Conservation (phyloP, 1,140 invertebrate species). For the Panulirus ornatus region DNA sequence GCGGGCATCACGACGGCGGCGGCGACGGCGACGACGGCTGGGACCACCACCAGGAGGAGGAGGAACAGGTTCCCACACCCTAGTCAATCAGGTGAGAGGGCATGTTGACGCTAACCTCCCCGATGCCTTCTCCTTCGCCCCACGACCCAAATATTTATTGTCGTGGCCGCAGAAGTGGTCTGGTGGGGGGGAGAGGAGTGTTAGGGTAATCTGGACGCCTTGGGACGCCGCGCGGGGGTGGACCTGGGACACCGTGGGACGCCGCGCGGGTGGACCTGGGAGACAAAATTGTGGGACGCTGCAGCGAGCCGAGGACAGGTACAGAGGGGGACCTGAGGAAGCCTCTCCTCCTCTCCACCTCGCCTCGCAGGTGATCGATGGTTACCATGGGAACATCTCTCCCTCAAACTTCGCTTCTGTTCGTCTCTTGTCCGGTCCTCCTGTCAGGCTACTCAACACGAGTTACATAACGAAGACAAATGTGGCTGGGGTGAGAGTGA, state of each 20-base stretch:
- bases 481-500: too few relatives aligned
- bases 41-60: background rate
- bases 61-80: background rate
- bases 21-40: background rate
- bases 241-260: background rate
- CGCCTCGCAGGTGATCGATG: background rate
- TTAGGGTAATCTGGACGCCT: constrained; percentile 14
- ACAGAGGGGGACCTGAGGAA: too few relatives aligned
- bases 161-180: background rate
- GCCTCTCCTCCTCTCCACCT: too few relatives aligned
- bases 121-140: background rate
- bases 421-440: background rate
- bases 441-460: too few relatives aligned
- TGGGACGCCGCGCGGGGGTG: background rate
- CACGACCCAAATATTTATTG: constrained; percentile 41
- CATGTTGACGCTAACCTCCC: background rate
- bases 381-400: background rate
- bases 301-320: too few relatives aligned
- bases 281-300: background rate
- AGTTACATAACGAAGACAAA: too few relatives aligned
- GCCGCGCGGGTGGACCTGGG: too few relatives aligned
- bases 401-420: too few relatives aligned
- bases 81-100: background rate
- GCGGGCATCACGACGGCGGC: too few relatives aligned
- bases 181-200: background rate